Conservation (phyloP, 2,888 invertebrate species). For the Electrophaes corylata region DNA sequence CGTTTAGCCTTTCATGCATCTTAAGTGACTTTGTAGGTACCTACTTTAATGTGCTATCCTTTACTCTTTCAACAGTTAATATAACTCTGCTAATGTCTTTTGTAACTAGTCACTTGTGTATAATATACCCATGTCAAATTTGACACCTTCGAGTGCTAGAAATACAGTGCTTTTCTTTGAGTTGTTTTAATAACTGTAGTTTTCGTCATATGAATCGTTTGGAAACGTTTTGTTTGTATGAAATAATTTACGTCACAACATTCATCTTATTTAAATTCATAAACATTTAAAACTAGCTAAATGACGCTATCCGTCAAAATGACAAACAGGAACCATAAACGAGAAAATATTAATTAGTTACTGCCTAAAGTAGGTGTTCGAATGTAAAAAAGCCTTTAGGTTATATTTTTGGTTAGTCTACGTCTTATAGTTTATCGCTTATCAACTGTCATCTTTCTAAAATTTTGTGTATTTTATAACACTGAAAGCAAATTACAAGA, state of each 20-base stretch:
- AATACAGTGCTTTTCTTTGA: conserved; percentile 7
- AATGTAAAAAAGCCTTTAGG: no score
- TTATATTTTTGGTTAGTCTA: no score
- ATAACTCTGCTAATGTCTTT: conserved; percentile 29
- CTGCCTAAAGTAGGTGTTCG: no score
- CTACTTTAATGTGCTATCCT: neutral
- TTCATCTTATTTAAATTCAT: no score
- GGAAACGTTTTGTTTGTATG: neutral
- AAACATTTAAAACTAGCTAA: no score
- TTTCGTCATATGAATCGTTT: neutral
- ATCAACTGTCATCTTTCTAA: no score
- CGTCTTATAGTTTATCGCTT: no score
- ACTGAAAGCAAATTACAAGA: no score
- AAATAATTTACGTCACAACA: neutral
- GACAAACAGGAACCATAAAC: no score
- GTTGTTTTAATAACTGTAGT: neutral
- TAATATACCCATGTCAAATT: conserved; percentile 13
- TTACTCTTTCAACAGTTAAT: conserved; percentile 25
- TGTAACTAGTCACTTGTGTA: conserved; percentile 19
- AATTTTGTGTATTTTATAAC: no score
- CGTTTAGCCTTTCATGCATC: neutral
- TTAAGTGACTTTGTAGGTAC: neutral
- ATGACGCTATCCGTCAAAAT: no score
- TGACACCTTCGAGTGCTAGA: conserved; percentile 18
- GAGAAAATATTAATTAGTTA: no score